Evolutionary conservation across 2,888 invertebrate genomes (phyloP), one percentile per base, ranked within the genome.

Genomic region (Anthrax anthrax): DNA sequence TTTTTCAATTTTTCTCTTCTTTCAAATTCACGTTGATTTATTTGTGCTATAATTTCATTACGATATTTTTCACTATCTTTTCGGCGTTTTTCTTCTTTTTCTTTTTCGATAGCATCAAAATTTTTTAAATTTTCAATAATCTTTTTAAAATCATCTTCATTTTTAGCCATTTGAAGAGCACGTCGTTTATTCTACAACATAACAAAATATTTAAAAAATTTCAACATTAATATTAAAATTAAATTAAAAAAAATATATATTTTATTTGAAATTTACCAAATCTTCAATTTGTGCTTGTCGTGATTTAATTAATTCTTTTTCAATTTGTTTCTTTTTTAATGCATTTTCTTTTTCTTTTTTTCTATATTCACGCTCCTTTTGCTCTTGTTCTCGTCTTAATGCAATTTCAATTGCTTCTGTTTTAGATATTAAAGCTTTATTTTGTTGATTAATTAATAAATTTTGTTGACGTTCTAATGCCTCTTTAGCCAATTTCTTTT

Each of bases 331-430:
- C 39, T 62, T 61, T 13, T 59, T 58, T 16, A 65, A 23, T 1
- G 58, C 65, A 0, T 63, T 60, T 43, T 62, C 59, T 48, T 61
- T 64, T 43, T 67, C 66, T 10, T 62, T 62, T 39, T 58, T 58
- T 0, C 69, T 55, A 50, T 65, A 69, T 50, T 67, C 67, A 2
- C 69, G 62, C 50, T 69, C 69, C 16, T 65, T 61, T 23, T 60
- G 60, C 51, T 69, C 67, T 41, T 64, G 64, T 10, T 67, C 65
- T 13, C 62, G 58, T 0, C 64, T 51, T 34, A 65, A 61, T 19
- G 57, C 58, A 37, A 65, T 56, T 50, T 68, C 67, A 36, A 61
- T 62, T 12, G 60, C 59, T 51, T 57, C 56, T 5, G 60, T 54
- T 29, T 61, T 62, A 1, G 60, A 60, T 45, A 60, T 59, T 18